These are phyloP conservation scores for Dryobotodes eremita DNA, from an alignment of 2,888 invertebrate genomes.

Conservation along the genomic window DNA sequence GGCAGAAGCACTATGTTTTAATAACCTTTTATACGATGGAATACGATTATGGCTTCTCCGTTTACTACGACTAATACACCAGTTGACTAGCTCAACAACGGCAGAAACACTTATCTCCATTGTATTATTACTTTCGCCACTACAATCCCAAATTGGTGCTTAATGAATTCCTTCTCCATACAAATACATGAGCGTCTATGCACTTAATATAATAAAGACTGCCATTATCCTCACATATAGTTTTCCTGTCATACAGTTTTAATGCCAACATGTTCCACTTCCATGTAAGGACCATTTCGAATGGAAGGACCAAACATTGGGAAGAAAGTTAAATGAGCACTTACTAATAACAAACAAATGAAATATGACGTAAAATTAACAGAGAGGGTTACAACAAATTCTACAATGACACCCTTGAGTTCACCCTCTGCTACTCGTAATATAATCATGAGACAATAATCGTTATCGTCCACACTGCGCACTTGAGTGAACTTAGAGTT, in stretches of 20 bases:
- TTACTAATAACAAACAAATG: constrained; percentile 19
- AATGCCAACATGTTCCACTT: constrained; percentile 12
- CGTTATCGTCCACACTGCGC: constrained; percentile 64
- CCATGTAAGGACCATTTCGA: background rate
- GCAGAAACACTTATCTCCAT: background rate
- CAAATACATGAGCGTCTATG: constrained; percentile 13
- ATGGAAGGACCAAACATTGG: background rate
- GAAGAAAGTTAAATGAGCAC: constrained; percentile 6
- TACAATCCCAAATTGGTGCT: constrained; percentile 30
- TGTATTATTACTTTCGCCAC: constrained; percentile 1
- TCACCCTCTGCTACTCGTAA: constrained; percentile 56
- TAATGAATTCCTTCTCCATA: constrained; percentile 35
- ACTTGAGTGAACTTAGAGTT: constrained; percentile 61
- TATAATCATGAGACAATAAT: constrained; percentile 75
- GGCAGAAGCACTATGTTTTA: constrained; percentile 36
- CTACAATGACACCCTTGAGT: constrained; percentile 53
- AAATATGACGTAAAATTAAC: constrained; percentile 35
- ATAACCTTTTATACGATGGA: constrained; percentile 32
- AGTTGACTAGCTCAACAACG: constrained; percentile 3
- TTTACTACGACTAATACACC: constrained; percentile 21
- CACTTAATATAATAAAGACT: constrained; percentile 14
- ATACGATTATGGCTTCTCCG: constrained; percentile 18
- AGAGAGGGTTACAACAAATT: constrained; percentile 39
- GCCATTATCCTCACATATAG: constrained; percentile 22
- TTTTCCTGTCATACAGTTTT: constrained; percentile 19